Conservation (phyloP, 1,140 invertebrate species). For the Caenorhabditis brenneri region DNA sequence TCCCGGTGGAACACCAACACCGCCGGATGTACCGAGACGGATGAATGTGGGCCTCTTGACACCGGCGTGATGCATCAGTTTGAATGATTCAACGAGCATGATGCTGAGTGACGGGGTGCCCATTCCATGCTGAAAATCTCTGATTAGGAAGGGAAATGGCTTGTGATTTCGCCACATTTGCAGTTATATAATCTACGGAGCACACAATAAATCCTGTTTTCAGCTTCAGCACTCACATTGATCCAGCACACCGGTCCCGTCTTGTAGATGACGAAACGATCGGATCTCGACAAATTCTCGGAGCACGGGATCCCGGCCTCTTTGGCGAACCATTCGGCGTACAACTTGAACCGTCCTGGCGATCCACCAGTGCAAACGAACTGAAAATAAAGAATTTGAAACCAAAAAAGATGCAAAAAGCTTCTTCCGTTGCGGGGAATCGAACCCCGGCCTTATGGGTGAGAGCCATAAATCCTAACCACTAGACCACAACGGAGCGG, state of each 20-base stretch:
- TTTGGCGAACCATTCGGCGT: slow-evolving; percentile 84
- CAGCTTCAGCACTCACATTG: slow-evolving; percentile 78
- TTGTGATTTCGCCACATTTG: not conserved
- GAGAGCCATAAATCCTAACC: slow-evolving; percentile 84
- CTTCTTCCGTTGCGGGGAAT: slow-evolving; percentile 78
- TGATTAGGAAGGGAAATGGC: too few relatives aligned
- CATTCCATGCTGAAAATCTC: slow-evolving; percentile 94
- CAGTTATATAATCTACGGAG: too few relatives aligned
- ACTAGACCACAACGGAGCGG: slow-evolving; percentile 58
- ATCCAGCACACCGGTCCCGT: slow-evolving; percentile 89
- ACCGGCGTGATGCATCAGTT: slow-evolving; percentile 86
- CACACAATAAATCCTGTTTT: too few relatives aligned
- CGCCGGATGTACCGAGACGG: slow-evolving; percentile 89
- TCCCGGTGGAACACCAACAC: slow-evolving; percentile 76
- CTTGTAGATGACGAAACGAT: slow-evolving; percentile 96
- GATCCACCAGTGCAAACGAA: slow-evolving; percentile 98
- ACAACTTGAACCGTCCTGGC: slow-evolving; percentile 88
- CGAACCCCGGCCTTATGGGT: slow-evolving; percentile 83
- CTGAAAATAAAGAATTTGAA: slow-evolving; percentile 74
- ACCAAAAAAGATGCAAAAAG: not conserved
- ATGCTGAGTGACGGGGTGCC: slow-evolving; percentile 89
- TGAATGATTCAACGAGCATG: slow-evolving; percentile 88
- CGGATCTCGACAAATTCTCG: slow-evolving; percentile 88
- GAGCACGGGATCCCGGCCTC: slow-evolving; percentile 88
- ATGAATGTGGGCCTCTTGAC: slow-evolving; percentile 87